Evolutionary conservation across 2,888 invertebrate species (phyloP).

Genomic region (Papilio elwesi): DNA sequence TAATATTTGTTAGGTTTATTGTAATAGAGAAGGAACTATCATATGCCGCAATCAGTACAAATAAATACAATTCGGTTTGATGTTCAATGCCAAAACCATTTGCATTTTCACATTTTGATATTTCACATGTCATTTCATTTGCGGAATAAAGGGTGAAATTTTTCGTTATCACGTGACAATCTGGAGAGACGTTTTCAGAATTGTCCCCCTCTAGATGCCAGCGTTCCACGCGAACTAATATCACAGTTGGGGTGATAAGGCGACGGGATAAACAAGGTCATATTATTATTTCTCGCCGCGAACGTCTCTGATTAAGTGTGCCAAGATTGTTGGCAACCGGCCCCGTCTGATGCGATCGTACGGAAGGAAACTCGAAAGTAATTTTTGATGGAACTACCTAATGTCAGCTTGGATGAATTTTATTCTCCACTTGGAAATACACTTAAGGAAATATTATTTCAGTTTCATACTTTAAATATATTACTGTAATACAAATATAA

Average conservation of each 20-base stretch:
- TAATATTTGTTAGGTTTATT: too few relatives aligned
- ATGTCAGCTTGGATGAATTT: slow-evolving; percentile 29
- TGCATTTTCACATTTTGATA: slow-evolving; percentile 24
- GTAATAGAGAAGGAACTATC: neutral
- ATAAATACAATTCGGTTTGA: neutral
- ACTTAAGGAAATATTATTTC: slow-evolving; percentile 16
- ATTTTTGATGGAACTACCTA: slow-evolving; percentile 37
- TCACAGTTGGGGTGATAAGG: slow-evolving; percentile 23
- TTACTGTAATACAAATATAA: neutral
- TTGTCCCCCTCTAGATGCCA: neutral
- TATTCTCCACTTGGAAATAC: neutral
- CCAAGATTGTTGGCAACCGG: slow-evolving; percentile 39
- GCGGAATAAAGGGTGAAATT: neutral
- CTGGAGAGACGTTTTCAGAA: slow-evolving; percentile 25
- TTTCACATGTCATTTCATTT: slow-evolving; percentile 18
- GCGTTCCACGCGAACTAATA: slow-evolving; percentile 17
- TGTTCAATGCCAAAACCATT: slow-evolving; percentile 25
- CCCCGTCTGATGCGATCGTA: slow-evolving; percentile 31
- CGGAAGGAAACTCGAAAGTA: slow-evolving; percentile 39
- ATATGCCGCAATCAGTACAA: neutral
- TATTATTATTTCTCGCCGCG: slow-evolving; percentile 37
- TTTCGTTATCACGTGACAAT: slow-evolving; percentile 21
- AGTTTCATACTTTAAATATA: neutral
- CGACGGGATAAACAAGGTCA: slow-evolving; percentile 39
- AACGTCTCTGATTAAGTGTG: slow-evolving; percentile 38